Evolutionary conservation across 2,113 vertebrate genomes (phyloP).

Genomic region (Bubo bubo): DNA sequence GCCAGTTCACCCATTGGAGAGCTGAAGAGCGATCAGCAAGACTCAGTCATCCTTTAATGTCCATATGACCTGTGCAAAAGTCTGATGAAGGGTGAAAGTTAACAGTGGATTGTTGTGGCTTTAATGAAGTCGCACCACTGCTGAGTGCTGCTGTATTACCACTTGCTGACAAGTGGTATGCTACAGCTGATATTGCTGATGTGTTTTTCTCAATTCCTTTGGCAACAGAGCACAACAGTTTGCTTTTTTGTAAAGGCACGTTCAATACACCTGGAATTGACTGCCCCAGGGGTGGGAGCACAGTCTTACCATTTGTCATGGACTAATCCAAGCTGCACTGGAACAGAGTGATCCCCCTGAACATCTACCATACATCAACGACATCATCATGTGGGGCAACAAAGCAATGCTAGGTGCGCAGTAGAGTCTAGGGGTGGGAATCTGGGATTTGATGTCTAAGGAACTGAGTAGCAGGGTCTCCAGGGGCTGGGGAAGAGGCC

Average conservation of each 20-base stretch:
- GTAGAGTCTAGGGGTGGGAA: background rate
- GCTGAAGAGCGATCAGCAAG: background rate
- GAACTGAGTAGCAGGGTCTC: background rate
- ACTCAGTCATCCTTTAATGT: background rate
- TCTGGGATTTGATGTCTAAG: no score
- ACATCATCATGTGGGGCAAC: background rate
- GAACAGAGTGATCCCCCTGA: background rate
- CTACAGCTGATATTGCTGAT: background rate
- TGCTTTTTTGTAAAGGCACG: background rate
- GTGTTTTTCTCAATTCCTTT: background rate
- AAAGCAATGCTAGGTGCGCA: background rate
- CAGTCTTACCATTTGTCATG: background rate
- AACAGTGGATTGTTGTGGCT: background rate
- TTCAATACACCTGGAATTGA: background rate
- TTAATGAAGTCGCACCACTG: fast-evolving
- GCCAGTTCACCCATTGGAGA: background rate
- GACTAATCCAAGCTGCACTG: background rate
- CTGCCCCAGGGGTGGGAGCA: background rate
- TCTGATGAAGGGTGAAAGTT: background rate
- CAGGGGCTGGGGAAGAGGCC: background rate
- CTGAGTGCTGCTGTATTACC: background rate
- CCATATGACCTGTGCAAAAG: background rate
- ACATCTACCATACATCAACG: fast-evolving
- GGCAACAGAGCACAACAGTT: background rate
- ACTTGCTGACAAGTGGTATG: background rate